A percentile compares a stretch with the other conserved stretches of the same genome.
These are phyloP conservation scores for Polypedilum pembai DNA, from an alignment of 1,140 invertebrate genomes.

Conservation along the genomic window DNA sequence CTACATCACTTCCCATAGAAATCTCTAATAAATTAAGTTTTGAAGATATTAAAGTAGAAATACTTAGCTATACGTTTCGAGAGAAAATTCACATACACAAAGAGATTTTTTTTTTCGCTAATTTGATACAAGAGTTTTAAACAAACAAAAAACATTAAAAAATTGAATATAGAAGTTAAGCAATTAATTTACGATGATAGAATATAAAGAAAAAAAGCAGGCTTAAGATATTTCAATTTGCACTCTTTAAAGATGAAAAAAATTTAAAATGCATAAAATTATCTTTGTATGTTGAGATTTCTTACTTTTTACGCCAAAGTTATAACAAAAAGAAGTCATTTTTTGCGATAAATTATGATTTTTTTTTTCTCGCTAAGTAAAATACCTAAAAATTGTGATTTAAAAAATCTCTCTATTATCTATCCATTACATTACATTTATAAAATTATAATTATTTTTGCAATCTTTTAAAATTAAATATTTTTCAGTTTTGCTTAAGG, in stretches of 20 bases:
- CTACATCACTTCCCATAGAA: background rate
- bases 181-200: constrained; percentile 7
- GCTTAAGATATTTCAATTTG: constrained; percentile 18
- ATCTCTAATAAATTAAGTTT: background rate
- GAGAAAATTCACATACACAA: background rate
- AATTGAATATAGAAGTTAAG: background rate
- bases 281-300: constrained; percentile 10
- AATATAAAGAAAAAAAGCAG: constrained; percentile 2
- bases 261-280: background rate
- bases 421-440: too few species aligned
- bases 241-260: background rate
- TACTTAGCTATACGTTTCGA: constrained; percentile 12
- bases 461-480: too few species aligned
- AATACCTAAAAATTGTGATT: too few species aligned
- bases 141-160: background rate
- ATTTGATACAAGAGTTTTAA: constrained; percentile 14
- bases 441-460: too few species aligned
- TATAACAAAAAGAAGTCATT: background rate
- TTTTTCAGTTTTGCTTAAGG: too few species aligned
- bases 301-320: constrained; percentile 15
- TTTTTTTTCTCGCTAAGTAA: too few species aligned
- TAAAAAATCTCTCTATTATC: too few species aligned
- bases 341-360: background rate
- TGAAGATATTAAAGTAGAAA: constrained; percentile 15
- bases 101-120: background rate